Evolutionary conservation across 2,888 invertebrate species (phyloP), one percentile per base, ranked within the genome.

Genomic region (Didymodactylos carnosus): DNA sequence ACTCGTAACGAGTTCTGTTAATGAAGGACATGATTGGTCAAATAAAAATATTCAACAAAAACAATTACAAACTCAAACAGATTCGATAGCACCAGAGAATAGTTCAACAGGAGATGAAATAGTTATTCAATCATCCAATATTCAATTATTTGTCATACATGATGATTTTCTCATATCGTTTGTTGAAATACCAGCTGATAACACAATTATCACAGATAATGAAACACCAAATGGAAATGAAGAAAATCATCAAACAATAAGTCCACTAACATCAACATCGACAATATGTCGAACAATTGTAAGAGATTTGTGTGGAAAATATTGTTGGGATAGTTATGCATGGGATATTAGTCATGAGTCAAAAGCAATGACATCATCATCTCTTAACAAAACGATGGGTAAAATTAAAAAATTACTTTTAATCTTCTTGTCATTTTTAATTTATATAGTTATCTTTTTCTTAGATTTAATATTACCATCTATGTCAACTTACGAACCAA

Each of bases 251-350:
- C 13, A 71, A 74, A 35, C 27, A 41, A 46, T 29, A 69, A 39
- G 87, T 88, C 79, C 91, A 16, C 83, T 92, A 43, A 87, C 88
- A 72, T 90, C 91, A 0, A 90, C 90, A 8, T 88, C 89, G 78
- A 89, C 89, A 70, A 80, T 86, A 75, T 91, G 91, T 73, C 87
- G 95, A 43, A 88, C 94, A 29, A 85, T 95, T 19, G 85, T 94
- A 76, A 87, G 95, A 13, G 94, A 94, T 84, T 86, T 94, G 73
- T 90, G 91, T 40, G 94, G 95, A 71, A 95, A 94, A 85, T 91
- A 91, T 71, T 91, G 92, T 79, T 95, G 95, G 94, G 94, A 95
- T 84, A 91, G 91, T 49, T 91, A 92, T 0, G 90, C 93, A 75
- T 86, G 95, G 0, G 91, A 91, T 83, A 83, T 79, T 13, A 77